Conservation (phyloP, 1,140 invertebrate genomes). For the Drosophila nigrodunni region DNA sequence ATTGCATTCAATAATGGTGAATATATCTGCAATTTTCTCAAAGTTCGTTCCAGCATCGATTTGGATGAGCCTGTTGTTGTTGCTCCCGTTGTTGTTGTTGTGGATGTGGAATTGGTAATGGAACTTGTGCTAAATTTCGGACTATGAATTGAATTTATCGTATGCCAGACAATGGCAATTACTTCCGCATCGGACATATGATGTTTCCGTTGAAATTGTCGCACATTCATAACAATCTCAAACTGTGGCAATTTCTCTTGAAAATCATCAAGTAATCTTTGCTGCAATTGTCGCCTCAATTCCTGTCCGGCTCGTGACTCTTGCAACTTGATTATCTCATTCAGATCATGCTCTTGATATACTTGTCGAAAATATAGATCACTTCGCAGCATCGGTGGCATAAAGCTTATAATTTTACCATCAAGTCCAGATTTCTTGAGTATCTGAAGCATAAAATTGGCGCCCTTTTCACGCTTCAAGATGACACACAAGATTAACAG, state of each 20-base stretch:
- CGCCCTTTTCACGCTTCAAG: constrained; percentile 19
- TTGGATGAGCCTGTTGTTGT: background rate
- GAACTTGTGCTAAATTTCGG: background rate
- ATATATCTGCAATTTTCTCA: constrained; percentile 25
- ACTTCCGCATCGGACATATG: constrained; percentile 34
- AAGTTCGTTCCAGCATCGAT: constrained; percentile 3
- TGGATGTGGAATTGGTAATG: background rate
- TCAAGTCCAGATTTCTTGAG: constrained; percentile 13
- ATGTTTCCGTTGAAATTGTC: constrained; percentile 29
- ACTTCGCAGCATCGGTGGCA: constrained; percentile 38
- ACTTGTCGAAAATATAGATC: constrained; percentile 30
- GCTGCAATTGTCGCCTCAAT: background rate
- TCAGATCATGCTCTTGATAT: constrained; percentile 20
- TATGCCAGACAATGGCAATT: constrained; percentile 37
- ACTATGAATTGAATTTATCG: constrained; percentile 2
- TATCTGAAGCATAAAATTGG: constrained; percentile 16
- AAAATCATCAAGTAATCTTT: constrained; percentile 24
- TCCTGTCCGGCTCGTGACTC: constrained; percentile 14
- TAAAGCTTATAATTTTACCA: constrained; percentile 28
- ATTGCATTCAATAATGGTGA: constrained; percentile 25
- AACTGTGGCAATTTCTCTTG: constrained; percentile 17
- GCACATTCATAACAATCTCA: constrained; percentile 18
- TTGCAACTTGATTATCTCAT: constrained; percentile 27
- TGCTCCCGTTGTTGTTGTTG: background rate
- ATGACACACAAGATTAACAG: constrained; percentile 21